Evolutionary conservation across 2,888 invertebrate species (phyloP).

Genomic region (Agrochola litura): DNA sequence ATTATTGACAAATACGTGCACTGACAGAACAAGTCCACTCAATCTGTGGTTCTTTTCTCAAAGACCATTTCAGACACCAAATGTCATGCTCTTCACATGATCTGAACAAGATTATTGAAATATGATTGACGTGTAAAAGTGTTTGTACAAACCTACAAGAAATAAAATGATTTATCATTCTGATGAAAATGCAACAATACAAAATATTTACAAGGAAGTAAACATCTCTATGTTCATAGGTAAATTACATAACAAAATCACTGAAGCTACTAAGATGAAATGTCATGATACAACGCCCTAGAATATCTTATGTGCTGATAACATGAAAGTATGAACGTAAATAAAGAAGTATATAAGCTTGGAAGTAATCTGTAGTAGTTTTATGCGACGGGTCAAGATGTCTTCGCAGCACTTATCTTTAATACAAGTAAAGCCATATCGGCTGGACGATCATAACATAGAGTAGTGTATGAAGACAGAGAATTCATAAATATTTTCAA

Average conservation of each 20-base stretch:
- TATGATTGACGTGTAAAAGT: no score
- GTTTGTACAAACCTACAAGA: no score
- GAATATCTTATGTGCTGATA: slow-evolving; percentile 17
- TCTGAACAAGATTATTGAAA: no score
- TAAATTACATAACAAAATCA: not conserved
- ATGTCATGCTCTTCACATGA: no score
- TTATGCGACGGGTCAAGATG: slow-evolving; percentile 72
- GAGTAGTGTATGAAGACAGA: slow-evolving; percentile 55
- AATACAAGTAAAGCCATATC: slow-evolving; percentile 74
- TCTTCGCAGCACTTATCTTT: slow-evolving; percentile 75
- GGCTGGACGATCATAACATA: slow-evolving; percentile 68
- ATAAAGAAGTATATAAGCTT: slow-evolving; percentile 66
- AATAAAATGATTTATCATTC: no score
- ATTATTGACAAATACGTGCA: no score
- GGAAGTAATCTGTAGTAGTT: slow-evolving; percentile 73
- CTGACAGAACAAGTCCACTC: no score
- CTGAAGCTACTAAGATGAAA: not conserved
- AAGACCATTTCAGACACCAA: no score
- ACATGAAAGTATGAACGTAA: slow-evolving; percentile 56
- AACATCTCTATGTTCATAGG: not conserved
- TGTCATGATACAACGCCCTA: not conserved
- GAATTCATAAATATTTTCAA: slow-evolving; percentile 11
- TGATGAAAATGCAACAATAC: not conserved
- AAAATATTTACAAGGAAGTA: not conserved
- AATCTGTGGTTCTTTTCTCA: no score